A percentile compares a stretch with the other conserved stretches of the same genome.
phyloP scores from a whole-genome alignment of 1,140 invertebrate species.

The Sesamia nonagrioides region DNA sequence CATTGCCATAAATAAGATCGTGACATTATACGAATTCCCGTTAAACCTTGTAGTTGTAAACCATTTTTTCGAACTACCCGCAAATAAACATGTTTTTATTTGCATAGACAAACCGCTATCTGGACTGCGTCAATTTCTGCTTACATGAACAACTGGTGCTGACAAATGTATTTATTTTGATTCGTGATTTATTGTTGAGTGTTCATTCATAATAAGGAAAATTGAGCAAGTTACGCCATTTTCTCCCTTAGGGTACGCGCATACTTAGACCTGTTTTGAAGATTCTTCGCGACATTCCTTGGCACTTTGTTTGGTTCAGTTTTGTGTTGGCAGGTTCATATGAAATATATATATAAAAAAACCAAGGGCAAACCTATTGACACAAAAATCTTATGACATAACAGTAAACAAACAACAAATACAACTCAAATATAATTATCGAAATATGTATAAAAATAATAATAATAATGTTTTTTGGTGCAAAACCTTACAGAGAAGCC shows the following conservation, averaged over 20 bases:
- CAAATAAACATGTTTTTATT: constrained; percentile 28
- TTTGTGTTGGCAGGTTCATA: no score
- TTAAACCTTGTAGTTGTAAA: neutral
- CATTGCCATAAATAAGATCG: neutral
- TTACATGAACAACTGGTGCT: neutral
- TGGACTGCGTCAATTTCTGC: constrained; percentile 5
- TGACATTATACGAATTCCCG: constrained; percentile 19
- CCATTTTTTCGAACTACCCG: neutral
- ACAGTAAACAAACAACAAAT: no score
- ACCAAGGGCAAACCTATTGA: no score
- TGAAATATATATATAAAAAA: no score
- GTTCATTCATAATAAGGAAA: neutral
- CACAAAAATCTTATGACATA: no score
- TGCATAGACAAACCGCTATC: neutral
- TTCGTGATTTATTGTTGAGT: neutral
- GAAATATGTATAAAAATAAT: no score
- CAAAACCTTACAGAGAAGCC: no score
- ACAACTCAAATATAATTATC: no score
- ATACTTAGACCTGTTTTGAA: no score
- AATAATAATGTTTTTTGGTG: no score
- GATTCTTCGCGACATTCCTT: no score
- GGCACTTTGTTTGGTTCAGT: no score
- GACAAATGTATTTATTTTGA: constrained; percentile 4
- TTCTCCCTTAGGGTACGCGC: neutral
- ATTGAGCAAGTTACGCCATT: neutral